A percentile compares a stretch with the other conserved stretches of the same genome.
Conservation (phyloP, 2,113 vertebrate species). For the Macquaria ambigua region DNA sequence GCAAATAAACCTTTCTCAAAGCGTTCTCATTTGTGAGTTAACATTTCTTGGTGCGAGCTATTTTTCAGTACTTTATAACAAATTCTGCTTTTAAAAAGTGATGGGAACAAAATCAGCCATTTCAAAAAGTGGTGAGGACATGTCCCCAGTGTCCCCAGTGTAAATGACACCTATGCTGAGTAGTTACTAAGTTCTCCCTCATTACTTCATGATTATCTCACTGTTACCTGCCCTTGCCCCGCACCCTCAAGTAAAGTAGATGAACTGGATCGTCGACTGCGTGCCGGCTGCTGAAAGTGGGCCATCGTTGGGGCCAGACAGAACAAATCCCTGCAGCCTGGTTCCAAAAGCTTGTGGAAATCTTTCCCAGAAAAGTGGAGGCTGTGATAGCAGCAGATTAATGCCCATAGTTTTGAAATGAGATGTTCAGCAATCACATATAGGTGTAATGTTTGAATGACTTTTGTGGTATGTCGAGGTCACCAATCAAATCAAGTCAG, state of each 20-base stretch:
- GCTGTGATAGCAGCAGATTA: neutral
- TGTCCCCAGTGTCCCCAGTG: too few relatives aligned
- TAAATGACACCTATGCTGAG: neutral
- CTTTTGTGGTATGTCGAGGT: neutral
- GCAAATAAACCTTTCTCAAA: too few relatives aligned
- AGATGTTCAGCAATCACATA: neutral
- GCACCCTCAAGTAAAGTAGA: neutral
- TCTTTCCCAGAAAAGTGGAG: constrained; percentile 13
- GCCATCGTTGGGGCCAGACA: constrained; percentile 13
- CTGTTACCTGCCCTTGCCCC: neutral
- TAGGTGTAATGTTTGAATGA: neutral
- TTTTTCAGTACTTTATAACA: too few relatives aligned
- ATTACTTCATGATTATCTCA: constrained; percentile 19
- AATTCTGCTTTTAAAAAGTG: too few relatives aligned
- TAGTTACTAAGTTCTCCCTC: constrained; percentile 2
- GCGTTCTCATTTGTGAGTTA: too few relatives aligned
- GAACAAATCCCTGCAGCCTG: constrained; percentile 5
- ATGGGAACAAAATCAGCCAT: too few relatives aligned
- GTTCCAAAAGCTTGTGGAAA: constrained; percentile 1
- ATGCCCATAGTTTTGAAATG: neutral
- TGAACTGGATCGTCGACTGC: neutral
- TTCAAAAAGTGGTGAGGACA: too few relatives aligned
- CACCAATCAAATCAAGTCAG: constrained; percentile 2
- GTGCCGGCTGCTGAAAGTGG: constrained; percentile 18
- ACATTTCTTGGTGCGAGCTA: too few relatives aligned